phyloP scores from a whole-genome alignment of 2,797 vertebrate genomes.

The Rhinella marina region DNA sequence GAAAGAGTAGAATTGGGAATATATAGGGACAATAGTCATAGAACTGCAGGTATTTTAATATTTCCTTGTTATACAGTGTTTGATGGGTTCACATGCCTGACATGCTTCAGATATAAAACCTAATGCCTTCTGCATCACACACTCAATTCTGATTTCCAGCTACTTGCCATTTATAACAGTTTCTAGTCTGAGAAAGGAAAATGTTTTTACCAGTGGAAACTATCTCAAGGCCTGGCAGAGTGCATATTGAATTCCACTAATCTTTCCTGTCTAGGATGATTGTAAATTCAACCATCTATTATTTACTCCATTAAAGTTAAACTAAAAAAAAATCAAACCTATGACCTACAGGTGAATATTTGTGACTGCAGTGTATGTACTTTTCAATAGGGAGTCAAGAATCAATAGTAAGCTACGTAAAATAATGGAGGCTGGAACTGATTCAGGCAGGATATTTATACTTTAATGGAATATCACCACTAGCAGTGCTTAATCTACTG shows the following conservation, averaged over 20 bases:
- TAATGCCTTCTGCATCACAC: slow-evolving; percentile 38
- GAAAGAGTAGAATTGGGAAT: not conserved
- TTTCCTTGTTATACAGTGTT: not conserved
- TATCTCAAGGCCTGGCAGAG: slow-evolving; percentile 12
- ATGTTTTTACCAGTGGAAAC: slow-evolving; percentile 25
- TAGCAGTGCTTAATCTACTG: not conserved
- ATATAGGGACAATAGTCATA: slow-evolving; percentile 33
- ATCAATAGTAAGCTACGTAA: not conserved
- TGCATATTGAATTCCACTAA: slow-evolving; percentile 31
- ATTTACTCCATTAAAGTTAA: slow-evolving; percentile 1
- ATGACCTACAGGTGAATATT: not conserved
- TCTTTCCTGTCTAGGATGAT: slow-evolving; percentile 40
- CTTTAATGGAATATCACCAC: not conserved
- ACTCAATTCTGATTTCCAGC: slow-evolving; percentile 22
- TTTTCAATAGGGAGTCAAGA: not conserved
- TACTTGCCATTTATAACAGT: slow-evolving; percentile 17
- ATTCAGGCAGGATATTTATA: not conserved
- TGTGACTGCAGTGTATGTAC: not conserved
- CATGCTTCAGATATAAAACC: slow-evolving; percentile 39
- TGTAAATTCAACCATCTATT: slow-evolving; percentile 22
- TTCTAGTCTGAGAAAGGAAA: slow-evolving; percentile 16
- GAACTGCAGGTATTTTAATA: slow-evolving; percentile 62
- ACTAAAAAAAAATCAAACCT: slow-evolving; percentile 17
- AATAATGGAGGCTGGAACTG: not conserved
- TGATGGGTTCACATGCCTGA: slow-evolving; percentile 51